Conservation (phyloP, 2,113 vertebrate genomes). For the Chauna torquata region DNA sequence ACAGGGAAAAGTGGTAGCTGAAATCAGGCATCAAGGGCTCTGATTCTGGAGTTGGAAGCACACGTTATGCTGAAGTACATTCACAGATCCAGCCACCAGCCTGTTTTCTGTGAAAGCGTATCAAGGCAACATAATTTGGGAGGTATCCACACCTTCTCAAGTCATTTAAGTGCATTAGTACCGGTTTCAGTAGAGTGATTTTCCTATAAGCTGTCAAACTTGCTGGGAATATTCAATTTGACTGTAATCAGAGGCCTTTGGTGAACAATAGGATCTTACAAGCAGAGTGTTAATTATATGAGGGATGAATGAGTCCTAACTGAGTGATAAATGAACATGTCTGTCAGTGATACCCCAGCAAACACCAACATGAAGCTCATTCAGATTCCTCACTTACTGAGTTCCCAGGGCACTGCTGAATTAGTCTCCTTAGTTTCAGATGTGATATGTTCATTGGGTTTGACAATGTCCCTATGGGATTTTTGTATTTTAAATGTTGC, state of each 20-base stretch:
- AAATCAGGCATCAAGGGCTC: neutral
- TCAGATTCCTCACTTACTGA: neutral
- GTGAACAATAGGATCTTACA: neutral
- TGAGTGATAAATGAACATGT: neutral
- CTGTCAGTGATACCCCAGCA: neutral
- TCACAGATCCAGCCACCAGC: neutral
- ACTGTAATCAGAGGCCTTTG: neutral
- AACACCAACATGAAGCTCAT: neutral
- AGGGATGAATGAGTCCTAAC: neutral
- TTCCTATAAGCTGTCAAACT: neutral
- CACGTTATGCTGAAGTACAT: neutral
- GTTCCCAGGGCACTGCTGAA: neutral
- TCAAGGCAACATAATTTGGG: neutral
- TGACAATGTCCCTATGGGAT: neutral
- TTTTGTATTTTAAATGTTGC: conserved; percentile 2
- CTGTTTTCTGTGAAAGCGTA: neutral
- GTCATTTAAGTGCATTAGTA: neutral
- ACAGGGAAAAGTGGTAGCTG: neutral
- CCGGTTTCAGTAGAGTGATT: neutral
- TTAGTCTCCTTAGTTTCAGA: neutral
- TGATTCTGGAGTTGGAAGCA: neutral
- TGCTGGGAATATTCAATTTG: neutral
- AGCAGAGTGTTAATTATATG: neutral
- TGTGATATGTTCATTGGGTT: neutral
- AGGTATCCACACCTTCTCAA: neutral